These are phyloP conservation scores for Arctopsyche grandis DNA, from an alignment of 1,140 invertebrate species.

Conservation along the genomic window DNA sequence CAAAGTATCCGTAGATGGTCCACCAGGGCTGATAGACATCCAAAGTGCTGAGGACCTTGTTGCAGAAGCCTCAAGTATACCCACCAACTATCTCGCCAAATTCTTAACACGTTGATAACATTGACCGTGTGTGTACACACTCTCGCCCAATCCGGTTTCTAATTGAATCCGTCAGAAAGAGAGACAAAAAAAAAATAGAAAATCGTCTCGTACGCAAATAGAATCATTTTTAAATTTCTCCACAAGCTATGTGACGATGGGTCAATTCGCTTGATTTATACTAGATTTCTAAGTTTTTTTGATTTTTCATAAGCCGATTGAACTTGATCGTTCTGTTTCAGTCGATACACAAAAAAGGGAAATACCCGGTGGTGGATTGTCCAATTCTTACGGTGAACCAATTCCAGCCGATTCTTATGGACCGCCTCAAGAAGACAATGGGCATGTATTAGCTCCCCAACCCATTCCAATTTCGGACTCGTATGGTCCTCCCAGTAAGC, in stretches of 20 bases:
- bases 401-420: conserved; percentile 63
- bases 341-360: conserved; percentile 66
- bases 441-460: conserved; percentile 30
- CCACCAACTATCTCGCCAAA: background rate
- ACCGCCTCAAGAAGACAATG: conserved; percentile 56
- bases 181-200: too few species aligned
- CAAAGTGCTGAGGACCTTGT: conserved; percentile 60
- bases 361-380: conserved; percentile 58
- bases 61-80: conserved; percentile 60
- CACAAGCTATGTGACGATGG: too few species aligned
- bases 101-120: too few species aligned
- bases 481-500: conserved; percentile 56
- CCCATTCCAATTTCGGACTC: conserved; percentile 55
- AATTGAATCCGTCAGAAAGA: too few species aligned
- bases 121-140: too few species aligned
- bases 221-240: too few species aligned
- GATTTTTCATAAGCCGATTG: background rate
- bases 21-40: conserved; percentile 58
- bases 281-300: too few species aligned
- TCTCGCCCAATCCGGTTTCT: too few species aligned
- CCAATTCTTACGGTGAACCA: conserved; percentile 66
- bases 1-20: conserved; percentile 43
- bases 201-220: too few species aligned
- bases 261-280: too few species aligned
- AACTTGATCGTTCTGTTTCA: conserved; percentile 49